Evolutionary conservation across 2,888 invertebrate species (phyloP), one percentile per base, ranked within the genome.

Genomic region (Metopia argyrocephala): DNA sequence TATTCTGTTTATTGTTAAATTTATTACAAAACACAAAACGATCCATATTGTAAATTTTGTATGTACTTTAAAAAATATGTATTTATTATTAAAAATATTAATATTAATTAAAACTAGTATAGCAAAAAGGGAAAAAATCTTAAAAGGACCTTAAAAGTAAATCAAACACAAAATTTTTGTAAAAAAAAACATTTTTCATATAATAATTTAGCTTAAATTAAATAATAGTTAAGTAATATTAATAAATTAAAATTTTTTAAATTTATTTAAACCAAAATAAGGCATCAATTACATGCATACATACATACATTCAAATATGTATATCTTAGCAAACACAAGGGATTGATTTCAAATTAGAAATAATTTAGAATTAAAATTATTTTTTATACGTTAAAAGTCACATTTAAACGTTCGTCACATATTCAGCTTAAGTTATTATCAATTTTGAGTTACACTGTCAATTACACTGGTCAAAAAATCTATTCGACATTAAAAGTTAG

Each of bases 11-110:
- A n/a, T 57, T 71, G 50, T 75, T 75, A 46, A 76, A 61, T 46
- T 57, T 31, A 52, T 76, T 52, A 48, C 64, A 59, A 15, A 31
- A 56, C 69, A 57, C 48, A 66, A 69, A n/a, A n/a, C n/a, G n/a
- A n/a, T n/a, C n/a, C n/a, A n/a, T 45, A 28, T 75, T 82, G 76
- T 79, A 79, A 73, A 82, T 82, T 79, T 82, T 82, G 74, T 79
- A 79, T 79, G 76, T 79, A 76, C 57, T 79, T 74, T 45, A 73
- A 21, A 20, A 54, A 65, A 59, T n/a, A n/a, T 31, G 48, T 71
- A 54, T 69, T 76, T 61, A 76, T 54, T 59, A 65, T 65, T 45
- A 23, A 59, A 70, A 65, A 61, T 66, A 52, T 52, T 27, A 70
- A 50, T 31, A 57, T 59, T 61, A 57, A 69, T 59, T 62, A 73